A percentile compares a stretch with the other conserved stretches of the same genome.
Conservation (phyloP, 2,113 vertebrate genomes). For the Eudyptes chrysolophus region DNA sequence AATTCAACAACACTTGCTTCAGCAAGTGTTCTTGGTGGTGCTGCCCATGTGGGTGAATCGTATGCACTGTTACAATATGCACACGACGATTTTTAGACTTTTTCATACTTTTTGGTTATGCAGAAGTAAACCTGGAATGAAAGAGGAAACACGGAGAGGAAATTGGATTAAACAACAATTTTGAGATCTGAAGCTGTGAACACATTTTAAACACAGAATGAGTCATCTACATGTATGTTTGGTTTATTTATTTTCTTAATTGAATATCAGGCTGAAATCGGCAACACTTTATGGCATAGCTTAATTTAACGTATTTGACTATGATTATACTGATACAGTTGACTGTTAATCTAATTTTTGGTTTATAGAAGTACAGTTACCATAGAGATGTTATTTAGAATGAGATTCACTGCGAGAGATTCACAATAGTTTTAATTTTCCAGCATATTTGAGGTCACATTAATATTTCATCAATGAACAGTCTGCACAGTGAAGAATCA, state of each 20-base stretch:
- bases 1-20: not conserved
- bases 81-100: conserved; percentile 25
- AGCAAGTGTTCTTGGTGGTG: not conserved
- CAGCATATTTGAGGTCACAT: conserved; percentile 46
- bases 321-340: not conserved
- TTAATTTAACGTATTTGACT: conserved; percentile 40
- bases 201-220: conserved; percentile 65
- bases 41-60: not conserved
- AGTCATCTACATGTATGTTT: conserved; percentile 51
- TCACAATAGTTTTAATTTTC: conserved; percentile 45
- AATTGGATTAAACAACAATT: conserved; percentile 59
- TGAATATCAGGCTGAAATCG: conserved; percentile 53
- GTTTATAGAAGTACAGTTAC: conserved; percentile 31
- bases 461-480: conserved; percentile 69
- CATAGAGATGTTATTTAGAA: conserved; percentile 26
- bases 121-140: conserved; percentile 62
- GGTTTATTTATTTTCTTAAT: conserved; percentile 64
- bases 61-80: not conserved
- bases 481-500: conserved; percentile 39
- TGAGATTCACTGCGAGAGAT: not conserved
- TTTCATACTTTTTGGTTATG: conserved; percentile 58
- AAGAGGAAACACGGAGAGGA: conserved; percentile 55
- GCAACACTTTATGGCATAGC: conserved; percentile 6
- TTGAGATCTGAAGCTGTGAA: conserved; percentile 66
- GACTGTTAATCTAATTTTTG: conserved; percentile 36